Evolutionary conservation across 2,888 invertebrate genomes (phyloP), one percentile per base, ranked within the genome.

Genomic region (Leucoma salicis): DNA sequence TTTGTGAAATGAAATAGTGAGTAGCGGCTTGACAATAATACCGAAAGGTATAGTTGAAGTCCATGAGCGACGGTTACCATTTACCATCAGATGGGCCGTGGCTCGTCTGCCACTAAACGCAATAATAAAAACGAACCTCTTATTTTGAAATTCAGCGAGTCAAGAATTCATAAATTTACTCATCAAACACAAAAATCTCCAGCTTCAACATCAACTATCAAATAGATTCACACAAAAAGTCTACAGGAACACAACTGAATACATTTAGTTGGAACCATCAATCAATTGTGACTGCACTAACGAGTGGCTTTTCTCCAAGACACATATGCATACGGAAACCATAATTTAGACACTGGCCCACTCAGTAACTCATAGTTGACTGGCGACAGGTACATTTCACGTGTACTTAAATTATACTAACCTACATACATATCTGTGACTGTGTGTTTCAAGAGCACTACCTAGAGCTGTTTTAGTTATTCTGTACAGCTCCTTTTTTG

Each of bases 271-370:
- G 25, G 31, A 56, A 53, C 63, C 74, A 77, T 77, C 77, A 72
- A 76, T 77, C 77, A 75, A 61, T 58, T 53, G 54, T 51, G 54
- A 49, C 43, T 48, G 33, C 31, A 54, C 78, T 83, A 83, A 83
- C 84, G 82, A 84, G 80, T 69, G 47, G 58, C 68, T 70, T 77
- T 73, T 64, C 70, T 66, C 68, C 57, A 28, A 45, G 57, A 63
- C 81, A 81, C 82, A 85, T 86, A 86, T 87, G 85, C 84, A 85
- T 85, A 78, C 60, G 68, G 72, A 75, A 71, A 64, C 82, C 69
- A 85, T 87, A 85, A 86, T 82, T 87, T 78, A 85, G 82, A 70
- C 78, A 74, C 78, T 63, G 78, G 60, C 61, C 61, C 64, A 57
- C 69, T 58, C 70, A 56, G 67, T 84, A 82, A 79, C 78, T 86